Conservation (phyloP, 2,888 invertebrate genomes). For the Halocaridina rubra region DNA sequence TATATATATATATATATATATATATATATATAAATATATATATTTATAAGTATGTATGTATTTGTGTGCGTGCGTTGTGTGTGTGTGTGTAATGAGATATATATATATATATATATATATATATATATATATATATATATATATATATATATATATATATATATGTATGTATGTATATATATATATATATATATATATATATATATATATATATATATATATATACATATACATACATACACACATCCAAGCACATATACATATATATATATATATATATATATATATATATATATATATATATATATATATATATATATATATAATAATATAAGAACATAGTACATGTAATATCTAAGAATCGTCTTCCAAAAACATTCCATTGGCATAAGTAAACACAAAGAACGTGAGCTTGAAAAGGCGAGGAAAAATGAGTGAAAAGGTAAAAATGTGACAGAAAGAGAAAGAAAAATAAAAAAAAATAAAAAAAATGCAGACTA, state of each 20-base stretch:
- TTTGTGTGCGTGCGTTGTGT: background rate
- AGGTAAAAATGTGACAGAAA: too few relatives aligned
- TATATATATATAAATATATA: background rate
- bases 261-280: background rate
- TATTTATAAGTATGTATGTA: background rate
- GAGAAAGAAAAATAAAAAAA: too few relatives aligned
- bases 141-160: background rate
- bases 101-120: background rate
- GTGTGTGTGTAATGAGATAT: background rate
- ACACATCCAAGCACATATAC: background rate
- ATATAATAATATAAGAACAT: background rate
- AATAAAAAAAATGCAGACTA: too few relatives aligned
- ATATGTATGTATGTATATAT: background rate
- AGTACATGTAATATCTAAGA: background rate
- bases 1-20: background rate
- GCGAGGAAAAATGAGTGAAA: too few relatives aligned
- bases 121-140: background rate
- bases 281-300: background rate
- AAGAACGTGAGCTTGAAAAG: too few relatives aligned
- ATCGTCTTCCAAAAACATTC: too few relatives aligned
- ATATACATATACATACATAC: background rate
- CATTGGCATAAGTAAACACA: too few relatives aligned
- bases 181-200: background rate
- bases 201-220: background rate
- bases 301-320: background rate